Evolutionary conservation across 2,113 vertebrate species (phyloP), one percentile per base, ranked within the genome.

Genomic region (Brachyhypopomus gauderio): DNA sequence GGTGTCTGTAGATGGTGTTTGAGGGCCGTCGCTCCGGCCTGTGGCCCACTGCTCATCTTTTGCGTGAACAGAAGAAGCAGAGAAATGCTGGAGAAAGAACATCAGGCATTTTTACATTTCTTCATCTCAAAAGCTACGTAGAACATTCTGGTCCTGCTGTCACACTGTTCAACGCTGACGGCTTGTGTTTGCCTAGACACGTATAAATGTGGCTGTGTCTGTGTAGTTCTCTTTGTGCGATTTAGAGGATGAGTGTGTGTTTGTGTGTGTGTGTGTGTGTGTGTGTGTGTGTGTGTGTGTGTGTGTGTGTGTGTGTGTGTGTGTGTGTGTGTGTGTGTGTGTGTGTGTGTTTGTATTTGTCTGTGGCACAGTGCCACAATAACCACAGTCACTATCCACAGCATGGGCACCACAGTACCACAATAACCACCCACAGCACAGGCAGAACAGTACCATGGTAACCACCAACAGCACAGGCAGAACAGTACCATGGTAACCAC

Each of bases 1-100:
- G 55, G 72, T 74, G 23, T 69, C 22, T 36, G 71, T 12, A 3
- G 66, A 79, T 71, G 27, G 55, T 45, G 63, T 36, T 60, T 66
- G 56, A 17, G 25, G 79, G 19, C 36, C 36, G 25, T 75, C 36
- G 48, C 16, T 5, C 60, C 38, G 58, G 62, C 41, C 62, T 74
- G 52, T 58, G 2, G 5, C 48, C 55, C 30, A 25, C 22, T n/a
- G 62, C 25, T 66, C 58, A 5, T 36, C 25, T 55, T 77, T 56
- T 73, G 9, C 0, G 4, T 60, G n/a, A 60, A 60, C 2, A 52
- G 8, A 41, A 1, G 45, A 52, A 20, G 19, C 3, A 60, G 58
- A 60, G 58, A 60, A 22, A 60, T 4, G 56, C 16, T 1, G 56
- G 56, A 58, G 56, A 58, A 17, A 58, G 20, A 58, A 58, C 3